Conservation (phyloP, 2,797 vertebrate species). For the Simalia tracyae region DNA sequence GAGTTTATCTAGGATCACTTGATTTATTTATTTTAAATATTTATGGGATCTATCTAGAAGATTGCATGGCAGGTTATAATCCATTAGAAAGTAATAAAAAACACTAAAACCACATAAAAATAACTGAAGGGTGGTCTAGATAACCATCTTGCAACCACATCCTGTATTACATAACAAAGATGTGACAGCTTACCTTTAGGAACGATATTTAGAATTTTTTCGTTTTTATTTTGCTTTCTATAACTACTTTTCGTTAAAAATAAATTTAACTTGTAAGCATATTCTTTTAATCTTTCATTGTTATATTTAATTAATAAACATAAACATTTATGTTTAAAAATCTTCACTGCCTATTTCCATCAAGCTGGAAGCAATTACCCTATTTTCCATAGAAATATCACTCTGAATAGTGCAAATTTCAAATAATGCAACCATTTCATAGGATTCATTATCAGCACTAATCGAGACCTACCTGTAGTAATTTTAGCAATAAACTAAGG, state of each 20-base stretch:
- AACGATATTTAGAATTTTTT: background rate
- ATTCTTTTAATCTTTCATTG: background rate
- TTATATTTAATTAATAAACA: background rate
- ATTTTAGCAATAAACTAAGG: background rate
- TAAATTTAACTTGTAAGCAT: background rate
- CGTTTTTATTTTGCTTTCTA: background rate
- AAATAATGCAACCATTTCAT: background rate
- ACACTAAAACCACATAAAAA: background rate
- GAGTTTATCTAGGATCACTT: background rate
- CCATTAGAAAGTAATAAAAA: background rate
- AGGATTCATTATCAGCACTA: background rate
- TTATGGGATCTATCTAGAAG: background rate
- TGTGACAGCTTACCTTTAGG: background rate
- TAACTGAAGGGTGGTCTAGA: background rate
- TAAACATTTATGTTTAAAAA: background rate
- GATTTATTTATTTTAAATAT: background rate
- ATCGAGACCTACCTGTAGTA: background rate
- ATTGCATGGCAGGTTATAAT: background rate
- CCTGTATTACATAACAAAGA: background rate
- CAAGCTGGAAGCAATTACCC: background rate
- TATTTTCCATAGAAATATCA: background rate
- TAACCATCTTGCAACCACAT: background rate
- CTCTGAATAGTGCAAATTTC: too few species aligned
- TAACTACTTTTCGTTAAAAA: background rate
- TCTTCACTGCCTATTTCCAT: background rate